Percentiles rank a stretch among this genome's conserved stretches.
phyloP scores from a whole-genome alignment of 2,797 vertebrate genomes.

The Margarornis squamiger region DNA sequence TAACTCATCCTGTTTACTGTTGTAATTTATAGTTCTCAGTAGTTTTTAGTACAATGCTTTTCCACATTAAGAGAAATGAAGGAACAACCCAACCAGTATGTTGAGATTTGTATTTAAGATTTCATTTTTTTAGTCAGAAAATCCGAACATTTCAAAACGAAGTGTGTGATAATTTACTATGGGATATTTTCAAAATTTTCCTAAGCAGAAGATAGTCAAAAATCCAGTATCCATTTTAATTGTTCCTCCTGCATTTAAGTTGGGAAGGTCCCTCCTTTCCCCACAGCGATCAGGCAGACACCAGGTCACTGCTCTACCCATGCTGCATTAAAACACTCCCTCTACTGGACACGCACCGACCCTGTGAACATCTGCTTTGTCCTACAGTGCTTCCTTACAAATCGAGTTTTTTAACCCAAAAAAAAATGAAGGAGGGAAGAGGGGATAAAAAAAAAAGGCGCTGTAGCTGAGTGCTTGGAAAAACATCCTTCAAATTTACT shows the following conservation, averaged over 20 bases:
- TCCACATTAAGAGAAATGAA: not conserved
- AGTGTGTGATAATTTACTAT: not conserved
- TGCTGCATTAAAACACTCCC: not conserved
- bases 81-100: not conserved
- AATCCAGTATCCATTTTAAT: not conserved
- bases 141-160: not conserved
- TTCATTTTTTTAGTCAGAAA: not conserved
- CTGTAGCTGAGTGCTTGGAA: not conserved
- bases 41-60: not conserved
- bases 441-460: not conserved
- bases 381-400: not conserved
- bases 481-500: not conserved
- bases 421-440: not conserved
- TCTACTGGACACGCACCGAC: not conserved
- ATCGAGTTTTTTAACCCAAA: not conserved
- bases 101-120: not conserved
- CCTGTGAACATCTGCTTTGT: not conserved
- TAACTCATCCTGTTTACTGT: not conserved
- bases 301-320: not conserved
- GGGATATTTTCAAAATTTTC: not conserved
- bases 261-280: not conserved
- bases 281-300: not conserved
- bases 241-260: not conserved
- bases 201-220: not conserved
- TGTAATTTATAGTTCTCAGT: not conserved